Conservation (phyloP, 2,113 vertebrate species). For the Chelonoidis abingdonii region DNA sequence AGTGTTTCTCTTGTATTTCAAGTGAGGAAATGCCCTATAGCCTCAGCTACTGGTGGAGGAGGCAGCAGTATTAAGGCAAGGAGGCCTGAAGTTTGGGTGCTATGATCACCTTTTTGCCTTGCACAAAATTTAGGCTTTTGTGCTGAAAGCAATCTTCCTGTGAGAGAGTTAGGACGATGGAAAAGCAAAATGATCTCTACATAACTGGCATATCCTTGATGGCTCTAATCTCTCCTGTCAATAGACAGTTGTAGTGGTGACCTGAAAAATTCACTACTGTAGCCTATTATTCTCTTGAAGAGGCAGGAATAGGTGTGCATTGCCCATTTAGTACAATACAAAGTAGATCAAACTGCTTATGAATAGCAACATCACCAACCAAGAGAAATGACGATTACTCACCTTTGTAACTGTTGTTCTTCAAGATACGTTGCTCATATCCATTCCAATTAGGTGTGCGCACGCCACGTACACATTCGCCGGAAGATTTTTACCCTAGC, state of each 20-base stretch:
- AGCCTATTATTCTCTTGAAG: background rate
- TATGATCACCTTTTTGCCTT: background rate
- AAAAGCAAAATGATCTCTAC: background rate
- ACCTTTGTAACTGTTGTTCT: too few relatives aligned
- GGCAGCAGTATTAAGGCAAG: background rate
- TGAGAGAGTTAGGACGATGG: background rate
- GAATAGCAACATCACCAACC: background rate
- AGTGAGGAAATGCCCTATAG: background rate
- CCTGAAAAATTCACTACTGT: background rate
- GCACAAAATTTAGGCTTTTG: background rate
- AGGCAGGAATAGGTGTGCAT: background rate
- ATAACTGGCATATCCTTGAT: fast-evolving
- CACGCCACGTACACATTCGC: too few relatives aligned
- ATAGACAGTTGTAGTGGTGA: background rate
- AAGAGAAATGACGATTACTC: background rate
- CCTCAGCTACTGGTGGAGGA: fast-evolving
- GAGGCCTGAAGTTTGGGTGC: background rate
- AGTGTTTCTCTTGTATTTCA: background rate
- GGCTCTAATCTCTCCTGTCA: background rate
- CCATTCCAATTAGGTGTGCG: too few relatives aligned
- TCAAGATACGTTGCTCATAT: too few relatives aligned
- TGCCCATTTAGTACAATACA: background rate
- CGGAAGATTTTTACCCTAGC: too few relatives aligned
- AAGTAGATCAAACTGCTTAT: background rate
- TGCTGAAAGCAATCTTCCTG: fast-evolving